Evolutionary conservation across 2,113 vertebrate species (phyloP).

Genomic region (Butorides virescens): DNA sequence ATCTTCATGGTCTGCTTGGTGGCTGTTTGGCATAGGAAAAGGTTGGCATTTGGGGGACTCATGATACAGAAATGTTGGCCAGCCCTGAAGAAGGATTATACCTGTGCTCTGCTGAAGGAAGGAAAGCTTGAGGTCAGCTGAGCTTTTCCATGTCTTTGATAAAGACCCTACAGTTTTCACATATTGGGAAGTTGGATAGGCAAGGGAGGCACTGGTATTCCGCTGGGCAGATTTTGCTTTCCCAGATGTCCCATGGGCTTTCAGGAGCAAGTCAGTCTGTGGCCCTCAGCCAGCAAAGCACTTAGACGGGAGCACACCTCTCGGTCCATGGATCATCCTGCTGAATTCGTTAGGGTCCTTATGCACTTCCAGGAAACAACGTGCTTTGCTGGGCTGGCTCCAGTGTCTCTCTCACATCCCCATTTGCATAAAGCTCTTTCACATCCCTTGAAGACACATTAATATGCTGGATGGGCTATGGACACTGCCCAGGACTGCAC

Average conservation of each 20-base stretch:
- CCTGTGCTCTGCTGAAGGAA: neutral
- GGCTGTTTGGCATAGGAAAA: neutral
- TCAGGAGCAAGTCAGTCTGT: neutral
- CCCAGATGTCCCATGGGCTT: neutral
- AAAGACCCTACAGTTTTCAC: neutral
- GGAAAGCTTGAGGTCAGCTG: neutral
- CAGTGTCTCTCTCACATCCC: neutral
- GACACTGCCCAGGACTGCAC: neutral
- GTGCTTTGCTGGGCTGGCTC: neutral
- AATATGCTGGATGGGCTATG: neutral
- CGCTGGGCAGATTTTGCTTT: neutral
- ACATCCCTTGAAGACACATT: neutral
- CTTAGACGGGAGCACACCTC: neutral
- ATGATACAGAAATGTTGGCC: neutral
- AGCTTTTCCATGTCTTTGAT: neutral
- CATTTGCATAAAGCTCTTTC: neutral
- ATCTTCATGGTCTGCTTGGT: neutral
- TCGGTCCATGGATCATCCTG: neutral
- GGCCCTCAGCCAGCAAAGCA: slow-evolving; percentile 28
- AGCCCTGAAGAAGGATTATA: neutral
- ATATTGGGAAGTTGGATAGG: neutral
- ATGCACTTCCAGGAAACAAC: neutral
- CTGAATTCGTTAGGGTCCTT: neutral
- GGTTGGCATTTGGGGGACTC: neutral
- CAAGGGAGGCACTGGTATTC: neutral